Conservation (phyloP, 2,113 vertebrate species). For the Ramphastos sulfuratus region DNA sequence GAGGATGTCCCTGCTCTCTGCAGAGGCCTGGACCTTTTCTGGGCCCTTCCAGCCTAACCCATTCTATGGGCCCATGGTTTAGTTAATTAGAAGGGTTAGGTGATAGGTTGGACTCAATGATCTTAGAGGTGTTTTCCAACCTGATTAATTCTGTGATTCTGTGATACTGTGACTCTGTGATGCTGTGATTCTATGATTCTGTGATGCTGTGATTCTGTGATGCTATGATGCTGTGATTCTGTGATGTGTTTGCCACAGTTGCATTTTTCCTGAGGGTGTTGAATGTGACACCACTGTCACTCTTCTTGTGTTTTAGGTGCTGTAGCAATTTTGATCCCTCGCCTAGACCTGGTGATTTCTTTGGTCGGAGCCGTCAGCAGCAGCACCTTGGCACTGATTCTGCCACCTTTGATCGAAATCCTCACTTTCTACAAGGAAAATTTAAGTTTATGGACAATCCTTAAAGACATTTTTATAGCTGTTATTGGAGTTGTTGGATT, state of each 20-base stretch:
- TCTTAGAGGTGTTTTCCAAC: too few relatives aligned
- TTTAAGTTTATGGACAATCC: constrained; percentile 68
- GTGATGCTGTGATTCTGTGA: too few relatives aligned
- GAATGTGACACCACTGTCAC: neutral
- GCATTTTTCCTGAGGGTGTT: neutral
- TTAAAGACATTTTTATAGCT: constrained; percentile 84
- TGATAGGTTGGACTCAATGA: too few relatives aligned
- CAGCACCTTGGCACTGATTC: constrained; percentile 85
- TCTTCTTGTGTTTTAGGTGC: constrained; percentile 70
- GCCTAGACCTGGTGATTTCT: constrained; percentile 88
- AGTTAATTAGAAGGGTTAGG: too few relatives aligned
- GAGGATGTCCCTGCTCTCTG: too few relatives aligned
- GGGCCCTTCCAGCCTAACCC: too few relatives aligned
- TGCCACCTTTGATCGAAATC: constrained; percentile 87
- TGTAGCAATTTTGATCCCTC: constrained; percentile 81
- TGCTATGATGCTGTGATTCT: too few relatives aligned
- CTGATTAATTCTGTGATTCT: too few relatives aligned
- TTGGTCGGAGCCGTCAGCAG: constrained; percentile 87
- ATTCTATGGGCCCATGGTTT: too few relatives aligned
- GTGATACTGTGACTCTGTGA: neutral
- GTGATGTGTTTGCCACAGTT: neutral
- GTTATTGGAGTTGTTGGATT: constrained; percentile 84
- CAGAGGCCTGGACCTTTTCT: too few relatives aligned
- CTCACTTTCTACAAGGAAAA: constrained; percentile 82
- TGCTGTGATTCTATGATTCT: neutral